Percentiles rank a stretch among this genome's conserved stretches.
phyloP scores from a whole-genome alignment of 53 echinoderm and acorn worm species.

The Mesocentrotus franciscanus region DNA sequence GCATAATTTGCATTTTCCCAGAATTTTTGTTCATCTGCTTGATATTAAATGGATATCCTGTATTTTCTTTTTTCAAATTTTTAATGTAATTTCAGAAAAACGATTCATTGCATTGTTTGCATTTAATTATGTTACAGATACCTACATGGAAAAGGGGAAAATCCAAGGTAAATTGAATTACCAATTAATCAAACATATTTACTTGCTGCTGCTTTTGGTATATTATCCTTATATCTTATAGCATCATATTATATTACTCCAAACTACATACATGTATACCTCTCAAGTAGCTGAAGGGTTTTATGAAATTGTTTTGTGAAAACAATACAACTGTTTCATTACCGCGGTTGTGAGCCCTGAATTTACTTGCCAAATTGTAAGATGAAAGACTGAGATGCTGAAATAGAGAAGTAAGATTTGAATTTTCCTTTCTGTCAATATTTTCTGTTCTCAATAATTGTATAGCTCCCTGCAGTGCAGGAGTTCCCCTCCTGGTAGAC shows the following conservation, averaged over 20 bases:
- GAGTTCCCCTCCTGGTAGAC: neutral
- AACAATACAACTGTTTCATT: neutral
- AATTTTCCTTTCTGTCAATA: neutral
- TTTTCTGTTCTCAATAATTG: neutral
- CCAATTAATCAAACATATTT: neutral
- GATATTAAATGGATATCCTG: neutral
- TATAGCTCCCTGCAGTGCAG: neutral
- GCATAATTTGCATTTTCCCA: too few species aligned
- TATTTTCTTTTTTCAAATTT: neutral
- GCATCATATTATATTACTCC: neutral
- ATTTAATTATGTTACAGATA: neutral
- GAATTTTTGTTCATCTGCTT: too few species aligned
- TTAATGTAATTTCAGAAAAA: neutral
- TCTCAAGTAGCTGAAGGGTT: neutral
- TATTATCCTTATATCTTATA: neutral
- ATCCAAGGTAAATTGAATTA: neutral
- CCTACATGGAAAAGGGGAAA: neutral
- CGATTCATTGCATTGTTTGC: neutral
- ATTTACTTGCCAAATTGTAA: neutral
- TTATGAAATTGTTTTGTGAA: neutral
- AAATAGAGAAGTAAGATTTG: too few species aligned
- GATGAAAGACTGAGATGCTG: neutral
- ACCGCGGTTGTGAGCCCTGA: neutral
- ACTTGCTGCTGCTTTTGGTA: neutral
- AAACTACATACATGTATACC: neutral